Conservation (phyloP, 2,797 vertebrate species). For the Microchirus variegatus region DNA sequence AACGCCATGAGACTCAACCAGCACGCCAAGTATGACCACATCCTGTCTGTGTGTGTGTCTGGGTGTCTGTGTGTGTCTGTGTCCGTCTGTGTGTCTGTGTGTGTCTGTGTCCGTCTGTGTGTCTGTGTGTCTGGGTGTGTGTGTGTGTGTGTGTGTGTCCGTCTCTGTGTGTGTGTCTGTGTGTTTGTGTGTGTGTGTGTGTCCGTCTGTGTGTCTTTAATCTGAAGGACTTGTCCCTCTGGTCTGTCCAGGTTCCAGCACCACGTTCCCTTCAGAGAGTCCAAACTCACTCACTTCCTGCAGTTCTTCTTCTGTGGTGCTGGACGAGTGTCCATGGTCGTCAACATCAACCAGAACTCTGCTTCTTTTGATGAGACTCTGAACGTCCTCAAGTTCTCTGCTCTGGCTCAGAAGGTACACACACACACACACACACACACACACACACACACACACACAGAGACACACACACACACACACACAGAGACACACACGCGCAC, state of each 20-base stretch:
- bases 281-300: constrained; percentile 95
- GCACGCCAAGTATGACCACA: constrained; percentile 85
- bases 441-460: background rate
- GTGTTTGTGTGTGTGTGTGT: too few species aligned
- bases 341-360: constrained; percentile 89
- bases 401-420: constrained; percentile 92
- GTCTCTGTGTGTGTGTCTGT: too few species aligned
- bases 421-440: background rate
- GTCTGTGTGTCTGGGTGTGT: too few species aligned
- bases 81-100: background rate
- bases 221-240: too few species aligned
- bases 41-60: background rate
- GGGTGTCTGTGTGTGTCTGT: too few species aligned
- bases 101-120: background rate
- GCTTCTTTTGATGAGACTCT: constrained; percentile 91
- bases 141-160: too few species aligned
- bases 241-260: constrained; percentile 84
- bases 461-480: too few species aligned
- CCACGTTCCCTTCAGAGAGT: constrained; percentile 94
- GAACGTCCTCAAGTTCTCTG: constrained; percentile 94
- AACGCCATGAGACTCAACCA: constrained; percentile 88
- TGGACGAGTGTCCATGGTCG: constrained; percentile 92
- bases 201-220: too few species aligned
- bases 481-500: too few species aligned
- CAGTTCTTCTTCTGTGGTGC: constrained; percentile 94